phyloP scores from a whole-genome alignment of 92 coral and sea anemone genomes.

The Porites evermanni region DNA sequence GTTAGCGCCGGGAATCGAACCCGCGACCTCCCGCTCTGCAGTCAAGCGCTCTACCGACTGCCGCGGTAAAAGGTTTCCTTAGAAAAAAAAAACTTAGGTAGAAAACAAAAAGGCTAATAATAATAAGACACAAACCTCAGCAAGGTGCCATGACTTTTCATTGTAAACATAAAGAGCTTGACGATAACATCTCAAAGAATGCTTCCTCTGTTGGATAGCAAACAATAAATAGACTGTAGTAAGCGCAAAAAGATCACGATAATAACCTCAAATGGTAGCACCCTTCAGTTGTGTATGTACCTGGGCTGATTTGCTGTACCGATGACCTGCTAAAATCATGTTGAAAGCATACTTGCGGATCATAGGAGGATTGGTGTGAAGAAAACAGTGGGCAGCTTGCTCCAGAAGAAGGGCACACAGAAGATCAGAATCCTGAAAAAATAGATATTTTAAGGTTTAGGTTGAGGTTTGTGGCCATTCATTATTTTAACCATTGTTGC shows the following conservation, averaged over 20 bases:
- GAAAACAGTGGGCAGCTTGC: conserved; percentile 96
- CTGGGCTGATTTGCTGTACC: conserved; percentile 97
- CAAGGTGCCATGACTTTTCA: conserved; percentile 93
- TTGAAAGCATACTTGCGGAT: conserved; percentile 96
- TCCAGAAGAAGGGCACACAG: conserved; percentile 95
- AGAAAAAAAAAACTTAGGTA: neutral
- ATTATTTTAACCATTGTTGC: too few relatives aligned
- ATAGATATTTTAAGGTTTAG: neutral
- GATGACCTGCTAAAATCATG: conserved; percentile 98
- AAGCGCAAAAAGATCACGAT: neutral
- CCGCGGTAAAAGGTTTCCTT: too few relatives aligned
- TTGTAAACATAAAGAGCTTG: conserved; percentile 86
- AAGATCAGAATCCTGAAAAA: conserved; percentile 89
- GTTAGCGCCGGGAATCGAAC: too few relatives aligned
- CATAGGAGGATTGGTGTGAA: conserved; percentile 87
- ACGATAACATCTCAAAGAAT: conserved; percentile 91
- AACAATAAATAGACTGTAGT: too few relatives aligned
- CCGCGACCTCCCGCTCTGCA: too few relatives aligned
- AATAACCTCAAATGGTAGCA: too few relatives aligned
- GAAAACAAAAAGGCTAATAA: neutral
- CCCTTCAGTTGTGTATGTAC: conserved; percentile 24
- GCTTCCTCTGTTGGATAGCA: conserved; percentile 78
- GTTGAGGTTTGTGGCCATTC: too few relatives aligned
- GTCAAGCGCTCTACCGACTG: too few relatives aligned
- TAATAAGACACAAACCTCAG: conserved; percentile 67